Conservation (phyloP, 2,113 vertebrate species). For the Podarcis muralis region DNA sequence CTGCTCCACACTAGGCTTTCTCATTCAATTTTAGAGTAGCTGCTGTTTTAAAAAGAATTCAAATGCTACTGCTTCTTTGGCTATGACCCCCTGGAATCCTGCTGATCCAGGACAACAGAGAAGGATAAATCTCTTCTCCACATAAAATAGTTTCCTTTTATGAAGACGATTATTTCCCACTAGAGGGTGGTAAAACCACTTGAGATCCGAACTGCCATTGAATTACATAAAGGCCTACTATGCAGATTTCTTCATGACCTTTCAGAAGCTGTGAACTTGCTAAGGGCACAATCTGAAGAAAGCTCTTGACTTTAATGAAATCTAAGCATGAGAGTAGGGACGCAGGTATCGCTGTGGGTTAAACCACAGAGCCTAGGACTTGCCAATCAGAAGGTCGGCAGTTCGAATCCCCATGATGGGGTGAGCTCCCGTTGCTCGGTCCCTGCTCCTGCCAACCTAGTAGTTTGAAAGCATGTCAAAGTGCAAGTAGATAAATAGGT, state of each 20-base stretch:
- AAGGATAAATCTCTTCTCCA: neutral
- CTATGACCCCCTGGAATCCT: rapidly evolving
- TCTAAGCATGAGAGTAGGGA: no score
- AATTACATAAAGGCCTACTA: neutral
- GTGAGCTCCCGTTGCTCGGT: no score
- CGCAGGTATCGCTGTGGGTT: no score
- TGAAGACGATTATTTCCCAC: conserved; percentile 21
- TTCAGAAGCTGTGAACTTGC: neutral
- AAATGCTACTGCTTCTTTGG: neutral
- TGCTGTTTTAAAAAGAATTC: neutral
- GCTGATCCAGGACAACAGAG: rapidly evolving
- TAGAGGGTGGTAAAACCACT: conserved; percentile 53
- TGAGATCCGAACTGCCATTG: neutral
- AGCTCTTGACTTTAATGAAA: no score
- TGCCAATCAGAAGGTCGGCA: no score
- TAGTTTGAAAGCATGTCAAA: no score
- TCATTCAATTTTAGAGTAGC: neutral
- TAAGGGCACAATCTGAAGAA: no score
- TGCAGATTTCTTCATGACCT: neutral
- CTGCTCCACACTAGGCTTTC: no score
- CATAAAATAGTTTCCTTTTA: neutral
- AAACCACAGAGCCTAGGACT: no score
- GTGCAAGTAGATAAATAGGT: no score
- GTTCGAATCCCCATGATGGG: no score
- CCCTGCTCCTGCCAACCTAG: no score